Conservation (phyloP, 2,113 vertebrate species). For the Campylorhamphus procurvoides region DNA sequence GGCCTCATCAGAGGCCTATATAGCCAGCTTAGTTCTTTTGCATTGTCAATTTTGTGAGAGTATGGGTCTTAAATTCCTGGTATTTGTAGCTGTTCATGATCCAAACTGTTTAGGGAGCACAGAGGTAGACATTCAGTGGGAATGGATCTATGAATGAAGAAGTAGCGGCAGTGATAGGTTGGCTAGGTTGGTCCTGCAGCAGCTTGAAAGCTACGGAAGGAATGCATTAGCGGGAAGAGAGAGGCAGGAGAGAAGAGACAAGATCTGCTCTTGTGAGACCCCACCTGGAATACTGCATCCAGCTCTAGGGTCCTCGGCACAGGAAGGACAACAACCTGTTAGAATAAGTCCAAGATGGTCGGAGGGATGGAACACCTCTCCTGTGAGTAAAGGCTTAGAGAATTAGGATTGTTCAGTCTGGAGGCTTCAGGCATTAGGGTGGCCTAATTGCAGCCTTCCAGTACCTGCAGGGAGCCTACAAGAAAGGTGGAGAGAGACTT, state of each 20-base stretch:
- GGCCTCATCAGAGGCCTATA: neutral
- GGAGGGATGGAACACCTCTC: neutral
- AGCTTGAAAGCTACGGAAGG: neutral
- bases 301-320: neutral
- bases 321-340: neutral
- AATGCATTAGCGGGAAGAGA: neutral
- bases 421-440: neutral
- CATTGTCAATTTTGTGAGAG: neutral
- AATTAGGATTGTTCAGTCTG: neutral
- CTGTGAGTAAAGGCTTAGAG: neutral
- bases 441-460: neutral
- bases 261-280: accelerated
- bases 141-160: neutral
- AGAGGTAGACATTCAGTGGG: neutral
- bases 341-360: neutral
- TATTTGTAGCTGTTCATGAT: neutral
- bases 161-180: neutral
- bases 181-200: neutral
- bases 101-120: neutral
- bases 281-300: neutral
- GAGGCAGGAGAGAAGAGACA: neutral
- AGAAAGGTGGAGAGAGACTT: neutral
- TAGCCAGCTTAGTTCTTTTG: neutral
- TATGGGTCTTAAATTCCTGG: neutral
- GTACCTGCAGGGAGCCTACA: neutral